Base-by-base conservation (phyloP, 1,140 invertebrate genomes). In the Limonius californicus region DNA sequence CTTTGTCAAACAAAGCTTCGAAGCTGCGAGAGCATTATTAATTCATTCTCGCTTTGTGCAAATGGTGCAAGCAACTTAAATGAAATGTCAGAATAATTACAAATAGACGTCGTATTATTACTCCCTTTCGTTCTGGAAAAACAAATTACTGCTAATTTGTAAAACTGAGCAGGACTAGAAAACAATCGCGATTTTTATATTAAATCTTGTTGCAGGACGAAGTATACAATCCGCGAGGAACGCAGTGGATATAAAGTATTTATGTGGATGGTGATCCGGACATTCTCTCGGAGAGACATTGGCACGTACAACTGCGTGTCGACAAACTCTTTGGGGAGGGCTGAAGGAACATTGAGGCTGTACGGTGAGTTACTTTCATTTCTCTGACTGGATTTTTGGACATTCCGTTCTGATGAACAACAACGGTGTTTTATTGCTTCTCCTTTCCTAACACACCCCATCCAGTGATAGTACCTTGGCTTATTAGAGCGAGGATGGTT, bases 271-370 rank as follows among this genome's bases (percentile, higher is more conserved):
- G 82, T 87, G 45, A 93, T 97, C 69, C 82, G 86, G 67, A 83
- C 85, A 70, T 92, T 95, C 76, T 83, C 85, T 3, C 78, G 84
- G 63, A 80, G 83, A 16, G 94, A 96, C 77, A 88, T 91, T 68
- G 92, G 93, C 15, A 89, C 89, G 54, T 97, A 95, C 81, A 91
- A 89, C 74, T 95, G 94, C 74, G 88, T 95, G 57, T 92, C 92
- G 57, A 92, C 91, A 61, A 96, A 95, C 77, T 91, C 89, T 11
- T 79, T 96, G 32, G 93, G 93, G 55, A 88, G 84, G 72, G 91
- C 91, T 32, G 90, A 92, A 75, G 90, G 90, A 56, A 90, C 87
- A 4, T 83, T 95, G 63, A 79, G 91, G 68, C 81, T 95, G 45
- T 94, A 94, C 79, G 90, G 92, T 94, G 79, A 88, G 86, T 83